Conservation (phyloP, 2,797 vertebrate species). For the Peromyscus eremicus region DNA sequence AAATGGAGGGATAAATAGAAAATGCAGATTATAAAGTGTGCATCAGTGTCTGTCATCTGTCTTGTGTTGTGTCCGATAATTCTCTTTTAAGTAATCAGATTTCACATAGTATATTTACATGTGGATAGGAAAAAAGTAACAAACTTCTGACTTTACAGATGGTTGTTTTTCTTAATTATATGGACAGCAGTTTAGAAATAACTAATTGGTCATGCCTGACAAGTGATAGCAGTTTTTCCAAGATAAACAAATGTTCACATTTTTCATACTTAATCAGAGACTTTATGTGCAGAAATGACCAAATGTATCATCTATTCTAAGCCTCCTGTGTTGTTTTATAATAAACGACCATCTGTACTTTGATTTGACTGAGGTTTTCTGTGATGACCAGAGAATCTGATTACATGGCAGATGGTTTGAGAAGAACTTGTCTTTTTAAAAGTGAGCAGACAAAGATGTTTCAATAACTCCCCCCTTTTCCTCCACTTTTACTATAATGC, state of each 20-base stretch:
- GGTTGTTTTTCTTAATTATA: constrained; percentile 91
- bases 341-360: constrained; percentile 90
- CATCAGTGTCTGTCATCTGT: constrained; percentile 70
- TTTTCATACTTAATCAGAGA: constrained; percentile 91
- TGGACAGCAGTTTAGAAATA: constrained; percentile 89
- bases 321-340: constrained; percentile 87
- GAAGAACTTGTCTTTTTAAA: constrained; percentile 79
- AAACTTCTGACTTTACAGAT: constrained; percentile 91
- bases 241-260: constrained; percentile 91
- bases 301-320: constrained; percentile 89
- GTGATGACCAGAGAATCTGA: constrained; percentile 87
- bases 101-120: constrained; percentile 85
- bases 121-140: constrained; percentile 81
- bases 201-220: constrained; percentile 92
- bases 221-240: constrained; percentile 90
- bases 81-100: constrained; percentile 81
- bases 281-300: constrained; percentile 90
- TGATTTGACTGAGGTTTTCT: constrained; percentile 85
- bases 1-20: background rate
- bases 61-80: constrained; percentile 72
- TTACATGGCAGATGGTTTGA: constrained; percentile 85
- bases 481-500: background rate
- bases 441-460: constrained; percentile 65
- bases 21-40: constrained; percentile 22
- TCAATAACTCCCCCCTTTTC: constrained; percentile 46